These are phyloP conservation scores for Leptinotarsa rubiginosa DNA, from an alignment of 2,888 invertebrate species.

Conservation along the genomic window DNA sequence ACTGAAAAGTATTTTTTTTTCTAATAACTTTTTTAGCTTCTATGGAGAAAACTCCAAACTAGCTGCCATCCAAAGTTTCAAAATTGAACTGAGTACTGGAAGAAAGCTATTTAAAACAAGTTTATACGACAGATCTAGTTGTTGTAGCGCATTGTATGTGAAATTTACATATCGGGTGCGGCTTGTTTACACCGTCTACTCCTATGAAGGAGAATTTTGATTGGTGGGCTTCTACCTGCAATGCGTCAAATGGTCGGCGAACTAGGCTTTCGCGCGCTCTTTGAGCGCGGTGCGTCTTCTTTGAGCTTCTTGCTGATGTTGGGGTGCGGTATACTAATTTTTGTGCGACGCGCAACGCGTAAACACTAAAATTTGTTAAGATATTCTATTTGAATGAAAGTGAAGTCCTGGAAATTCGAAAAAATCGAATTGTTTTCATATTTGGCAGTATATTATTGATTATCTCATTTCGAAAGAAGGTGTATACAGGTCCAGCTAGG, in stretches of 20 bases:
- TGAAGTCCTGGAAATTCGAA: slow-evolving; percentile 27
- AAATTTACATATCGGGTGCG: slow-evolving; percentile 78
- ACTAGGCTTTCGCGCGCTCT: slow-evolving; percentile 61
- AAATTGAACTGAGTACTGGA: not conserved
- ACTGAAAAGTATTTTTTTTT: slow-evolving; percentile 11
- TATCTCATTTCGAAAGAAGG: slow-evolving; percentile 22
- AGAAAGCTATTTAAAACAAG: not conserved
- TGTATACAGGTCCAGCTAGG: not conserved
- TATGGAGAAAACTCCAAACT: not conserved
- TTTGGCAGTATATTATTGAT: slow-evolving; percentile 31
- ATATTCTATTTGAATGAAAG: slow-evolving; percentile 36
- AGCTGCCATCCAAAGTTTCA: not conserved
- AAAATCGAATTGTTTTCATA: not conserved
- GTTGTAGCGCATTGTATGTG: slow-evolving; percentile 71
- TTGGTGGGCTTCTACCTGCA: slow-evolving; percentile 88
- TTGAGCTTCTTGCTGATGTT: slow-evolving; percentile 57
- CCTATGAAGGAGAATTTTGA: slow-evolving; percentile 73
- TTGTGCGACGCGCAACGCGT: slow-evolving; percentile 46
- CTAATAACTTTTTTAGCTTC: not conserved
- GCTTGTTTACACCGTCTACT: slow-evolving; percentile 78
- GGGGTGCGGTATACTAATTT: slow-evolving; percentile 63
- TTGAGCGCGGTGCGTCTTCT: slow-evolving; percentile 58
- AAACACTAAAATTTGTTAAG: slow-evolving; percentile 34
- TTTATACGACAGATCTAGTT: slow-evolving; percentile 65
- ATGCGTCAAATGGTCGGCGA: slow-evolving; percentile 77